phyloP scores from a whole-genome alignment of 2,797 vertebrate genomes.

The Sebastes hopkinsi region DNA sequence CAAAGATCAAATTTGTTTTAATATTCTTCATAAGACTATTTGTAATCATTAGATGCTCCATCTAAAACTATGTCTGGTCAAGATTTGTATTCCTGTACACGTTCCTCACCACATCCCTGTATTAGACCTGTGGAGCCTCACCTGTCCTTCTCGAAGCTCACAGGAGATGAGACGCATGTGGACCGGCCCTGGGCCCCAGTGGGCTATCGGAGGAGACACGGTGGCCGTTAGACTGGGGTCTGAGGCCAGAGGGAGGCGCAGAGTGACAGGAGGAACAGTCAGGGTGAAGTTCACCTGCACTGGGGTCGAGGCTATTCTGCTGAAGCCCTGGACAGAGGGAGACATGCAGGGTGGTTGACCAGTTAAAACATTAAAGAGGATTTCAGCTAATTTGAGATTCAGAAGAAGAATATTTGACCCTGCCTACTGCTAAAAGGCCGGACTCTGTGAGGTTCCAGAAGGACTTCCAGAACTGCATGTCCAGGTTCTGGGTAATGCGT shows the following conservation, averaged over 20 bases:
- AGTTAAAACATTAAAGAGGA: background rate
- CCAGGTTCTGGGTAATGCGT: slow-evolving; percentile 84
- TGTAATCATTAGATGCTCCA: background rate
- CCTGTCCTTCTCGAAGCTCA: slow-evolving; percentile 82
- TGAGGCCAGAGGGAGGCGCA: slow-evolving; percentile 77
- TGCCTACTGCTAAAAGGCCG: slow-evolving; percentile 79
- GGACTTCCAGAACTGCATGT: slow-evolving; percentile 85
- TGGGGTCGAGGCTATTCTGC: slow-evolving; percentile 69
- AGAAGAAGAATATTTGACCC: slow-evolving; percentile 1
- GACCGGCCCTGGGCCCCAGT: slow-evolving; percentile 81
- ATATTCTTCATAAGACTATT: background rate
- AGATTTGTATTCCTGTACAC: background rate
- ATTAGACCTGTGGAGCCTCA: slow-evolving; percentile 25
- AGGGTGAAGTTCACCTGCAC: slow-evolving; percentile 81
- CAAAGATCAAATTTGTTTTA: background rate
- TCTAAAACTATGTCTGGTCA: background rate
- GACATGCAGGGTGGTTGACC: background rate
- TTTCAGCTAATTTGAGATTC: background rate
- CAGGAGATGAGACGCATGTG: slow-evolving; percentile 81
- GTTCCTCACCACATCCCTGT: background rate
- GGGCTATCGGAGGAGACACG: slow-evolving; percentile 79
- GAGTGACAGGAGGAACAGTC: slow-evolving; percentile 70
- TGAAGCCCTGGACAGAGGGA: slow-evolving; percentile 73
- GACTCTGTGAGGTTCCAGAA: slow-evolving; percentile 87
- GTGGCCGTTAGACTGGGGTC: slow-evolving; percentile 71